Percentiles rank a stretch among this genome's conserved stretches.
Conservation (phyloP, 2,888 invertebrate genomes). For the Odontocolon sp. region DNA sequence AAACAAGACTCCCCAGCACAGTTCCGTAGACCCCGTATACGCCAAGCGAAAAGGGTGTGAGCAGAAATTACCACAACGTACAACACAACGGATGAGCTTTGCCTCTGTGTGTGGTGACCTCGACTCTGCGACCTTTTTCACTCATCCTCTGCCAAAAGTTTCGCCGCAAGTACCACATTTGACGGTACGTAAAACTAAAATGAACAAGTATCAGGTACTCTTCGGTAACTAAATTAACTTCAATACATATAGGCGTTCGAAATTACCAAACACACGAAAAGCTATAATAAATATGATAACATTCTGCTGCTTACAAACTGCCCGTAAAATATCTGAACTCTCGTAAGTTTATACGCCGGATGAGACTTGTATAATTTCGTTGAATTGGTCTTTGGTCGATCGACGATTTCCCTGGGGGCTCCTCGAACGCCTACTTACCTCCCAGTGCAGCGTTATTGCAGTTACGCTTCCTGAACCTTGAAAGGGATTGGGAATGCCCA, state of each 20-base stretch:
- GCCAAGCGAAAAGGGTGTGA: slow-evolving; percentile 38
- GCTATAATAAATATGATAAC: too few relatives aligned
- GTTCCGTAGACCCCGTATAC: slow-evolving; percentile 19
- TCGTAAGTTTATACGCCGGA: slow-evolving; percentile 1
- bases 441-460: slow-evolving; percentile 23
- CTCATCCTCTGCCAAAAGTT: slow-evolving; percentile 29
- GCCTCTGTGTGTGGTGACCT: slow-evolving; percentile 46
- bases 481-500: neutral
- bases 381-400: slow-evolving; percentile 31
- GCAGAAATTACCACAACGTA: slow-evolving; percentile 39
- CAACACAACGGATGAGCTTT: slow-evolving; percentile 44
- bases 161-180: slow-evolving; percentile 31
- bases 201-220: slow-evolving; percentile 24
- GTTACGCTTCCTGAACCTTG: neutral
- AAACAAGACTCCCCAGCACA: slow-evolving; percentile 33
- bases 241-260: too few relatives aligned
- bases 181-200: slow-evolving; percentile 28
- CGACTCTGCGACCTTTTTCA: slow-evolving; percentile 24
- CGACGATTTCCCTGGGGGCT: slow-evolving; percentile 29
- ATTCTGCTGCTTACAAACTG: neutral
- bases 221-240: slow-evolving; percentile 9
- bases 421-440: neutral
- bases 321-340: neutral
- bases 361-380: slow-evolving; percentile 34
- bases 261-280: too few relatives aligned